A percentile compares a stretch with the other conserved stretches of the same genome.
phyloP scores from a whole-genome alignment of 92 coral and sea anemone genomes.

The Parazoanthus swiftii region DNA sequence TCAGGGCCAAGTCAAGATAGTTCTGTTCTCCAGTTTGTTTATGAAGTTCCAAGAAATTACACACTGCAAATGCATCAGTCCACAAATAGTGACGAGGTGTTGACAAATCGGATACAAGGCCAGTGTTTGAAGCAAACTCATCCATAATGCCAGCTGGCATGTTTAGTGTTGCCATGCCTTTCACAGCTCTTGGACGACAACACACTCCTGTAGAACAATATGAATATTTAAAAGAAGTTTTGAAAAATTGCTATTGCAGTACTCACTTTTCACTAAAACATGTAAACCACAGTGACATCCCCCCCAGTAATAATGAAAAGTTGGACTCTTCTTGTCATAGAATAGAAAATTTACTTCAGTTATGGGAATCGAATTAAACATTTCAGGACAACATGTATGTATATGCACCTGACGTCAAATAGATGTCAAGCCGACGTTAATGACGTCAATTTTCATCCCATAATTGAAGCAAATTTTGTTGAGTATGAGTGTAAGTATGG shows the following conservation, averaged over 20 bases:
- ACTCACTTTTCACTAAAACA: not conserved
- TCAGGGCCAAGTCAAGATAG: constrained; percentile 53
- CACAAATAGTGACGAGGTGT: constrained; percentile 64
- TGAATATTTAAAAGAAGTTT: too few relatives aligned
- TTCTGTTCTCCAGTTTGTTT: constrained; percentile 51
- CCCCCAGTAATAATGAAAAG: too few relatives aligned
- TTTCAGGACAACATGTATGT: too few relatives aligned
- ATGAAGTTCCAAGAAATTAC: constrained; percentile 62
- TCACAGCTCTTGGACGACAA: not conserved
- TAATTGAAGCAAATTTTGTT: too few relatives aligned
- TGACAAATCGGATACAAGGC: constrained; percentile 37
- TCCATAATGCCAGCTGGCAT: constrained; percentile 43
- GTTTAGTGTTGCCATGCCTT: constrained; percentile 7
- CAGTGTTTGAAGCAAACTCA: constrained; percentile 66
- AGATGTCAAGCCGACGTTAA: too few relatives aligned
- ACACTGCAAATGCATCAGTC: constrained; percentile 77
- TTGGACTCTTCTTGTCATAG: too few relatives aligned
- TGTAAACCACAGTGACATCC: too few relatives aligned
- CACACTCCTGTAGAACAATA: not conserved
- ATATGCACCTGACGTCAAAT: too few relatives aligned
- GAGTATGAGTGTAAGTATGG: too few relatives aligned
- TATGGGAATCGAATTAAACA: too few relatives aligned
- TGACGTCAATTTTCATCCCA: too few relatives aligned
- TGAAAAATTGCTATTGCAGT: not conserved
- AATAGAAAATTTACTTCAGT: too few relatives aligned